phyloP scores from a whole-genome alignment of 2,888 invertebrate genomes.

The Trypoxylon attenuatum region DNA sequence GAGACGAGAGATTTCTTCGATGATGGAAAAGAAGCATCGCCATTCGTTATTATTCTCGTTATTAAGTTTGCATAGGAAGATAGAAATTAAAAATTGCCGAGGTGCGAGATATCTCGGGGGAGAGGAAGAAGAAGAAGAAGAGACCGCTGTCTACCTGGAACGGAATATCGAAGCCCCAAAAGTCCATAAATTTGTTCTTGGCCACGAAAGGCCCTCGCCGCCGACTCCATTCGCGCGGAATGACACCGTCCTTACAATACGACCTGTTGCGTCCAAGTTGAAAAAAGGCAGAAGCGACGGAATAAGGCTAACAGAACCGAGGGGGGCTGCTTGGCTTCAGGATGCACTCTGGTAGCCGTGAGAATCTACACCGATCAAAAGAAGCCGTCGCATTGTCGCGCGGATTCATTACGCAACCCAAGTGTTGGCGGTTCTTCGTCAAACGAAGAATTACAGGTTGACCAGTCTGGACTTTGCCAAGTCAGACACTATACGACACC shows the following conservation, averaged over 20 bases:
- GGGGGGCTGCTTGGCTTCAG: conserved; percentile 5
- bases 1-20: no score
- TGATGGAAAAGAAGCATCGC: no score
- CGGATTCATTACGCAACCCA: conserved; percentile 68
- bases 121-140: no score
- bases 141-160: conserved; percentile 33
- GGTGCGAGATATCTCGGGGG: no score
- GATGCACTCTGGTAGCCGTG: conserved; percentile 53
- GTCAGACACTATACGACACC: no score
- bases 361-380: conserved; percentile 69
- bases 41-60: no score
- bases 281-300: conserved; percentile 37
- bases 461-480: no score
- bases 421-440: conserved; percentile 55
- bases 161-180: conserved; percentile 26
- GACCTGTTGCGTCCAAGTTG: conserved; percentile 62
- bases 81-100: conserved; percentile 21
- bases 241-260: conserved; percentile 61
- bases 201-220: conserved; percentile 20
- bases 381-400: conserved; percentile 66
- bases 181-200: conserved; percentile 51
- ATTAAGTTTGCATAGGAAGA: no score
- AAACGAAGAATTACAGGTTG: background rate
- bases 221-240: conserved; percentile 38
- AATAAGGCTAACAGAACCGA: conserved; percentile 17